Conservation (phyloP, 92 coral and sea anemone species). For the Siderastrea radians region DNA sequence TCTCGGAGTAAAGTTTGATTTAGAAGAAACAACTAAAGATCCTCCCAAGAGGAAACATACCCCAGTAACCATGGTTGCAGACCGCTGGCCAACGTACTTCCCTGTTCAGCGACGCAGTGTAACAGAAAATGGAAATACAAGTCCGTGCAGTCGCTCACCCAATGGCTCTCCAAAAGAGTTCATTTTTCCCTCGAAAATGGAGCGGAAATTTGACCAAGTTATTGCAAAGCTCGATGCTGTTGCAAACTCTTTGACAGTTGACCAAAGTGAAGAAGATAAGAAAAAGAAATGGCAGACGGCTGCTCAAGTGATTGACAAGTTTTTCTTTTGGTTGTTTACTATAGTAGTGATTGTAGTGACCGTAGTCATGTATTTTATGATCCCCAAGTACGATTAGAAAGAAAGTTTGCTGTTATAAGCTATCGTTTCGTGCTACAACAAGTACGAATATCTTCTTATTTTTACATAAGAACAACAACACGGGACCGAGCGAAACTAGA, state of each 20-base stretch:
- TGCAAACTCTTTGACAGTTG: conserved; percentile 58
- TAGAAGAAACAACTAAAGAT: conserved; percentile 30
- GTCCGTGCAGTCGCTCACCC: conserved; percentile 49
- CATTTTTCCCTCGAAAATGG: conserved; percentile 46
- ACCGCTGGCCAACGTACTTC: conserved; percentile 64
- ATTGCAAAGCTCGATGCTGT: conserved; percentile 67
- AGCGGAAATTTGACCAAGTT: conserved; percentile 75
- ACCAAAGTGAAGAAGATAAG: conserved; percentile 68
- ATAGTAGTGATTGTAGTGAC: conserved; percentile 75
- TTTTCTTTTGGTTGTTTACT: conserved; percentile 88
- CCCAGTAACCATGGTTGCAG: conserved; percentile 34
- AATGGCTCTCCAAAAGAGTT: conserved; percentile 18
- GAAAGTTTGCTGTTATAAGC: too few species aligned
- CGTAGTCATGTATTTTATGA: conserved; percentile 72
- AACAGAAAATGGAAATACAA: conserved; percentile 45
- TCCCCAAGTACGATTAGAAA: conserved; percentile 58
- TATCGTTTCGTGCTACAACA: too few species aligned
- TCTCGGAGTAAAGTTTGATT: conserved; percentile 59
- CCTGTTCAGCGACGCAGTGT: conserved; percentile 61
- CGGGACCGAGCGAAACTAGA: too few species aligned
- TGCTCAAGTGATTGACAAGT: conserved; percentile 82
- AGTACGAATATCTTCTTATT: too few species aligned
- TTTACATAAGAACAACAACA: too few species aligned
- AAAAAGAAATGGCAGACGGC: conserved; percentile 89
- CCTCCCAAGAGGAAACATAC: conserved; percentile 23